These are phyloP conservation scores for Drosophila siamana DNA, from an alignment of 2,888 invertebrate genomes.

Conservation along the genomic window DNA sequence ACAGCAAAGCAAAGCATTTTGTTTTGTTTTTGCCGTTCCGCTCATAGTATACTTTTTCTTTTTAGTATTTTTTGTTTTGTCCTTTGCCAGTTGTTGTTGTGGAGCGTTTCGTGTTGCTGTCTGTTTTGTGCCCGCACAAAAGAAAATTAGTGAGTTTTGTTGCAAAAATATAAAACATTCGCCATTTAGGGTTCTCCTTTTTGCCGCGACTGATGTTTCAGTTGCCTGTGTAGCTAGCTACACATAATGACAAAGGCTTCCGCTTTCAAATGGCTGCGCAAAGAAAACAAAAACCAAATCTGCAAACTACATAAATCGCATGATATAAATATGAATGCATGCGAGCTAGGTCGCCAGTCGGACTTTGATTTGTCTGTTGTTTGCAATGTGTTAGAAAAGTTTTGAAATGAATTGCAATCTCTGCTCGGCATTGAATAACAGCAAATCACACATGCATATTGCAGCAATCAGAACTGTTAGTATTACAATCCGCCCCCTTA, in stretches of 20 bases:
- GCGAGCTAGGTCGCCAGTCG: conserved; percentile 21
- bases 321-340: conserved; percentile 64
- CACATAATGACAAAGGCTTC: conserved; percentile 72
- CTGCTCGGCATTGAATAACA: conserved; percentile 6
- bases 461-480: conserved; percentile 41
- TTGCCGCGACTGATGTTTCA: conserved; percentile 38
- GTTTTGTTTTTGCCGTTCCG: conserved; percentile 57
- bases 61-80: conserved; percentile 5
- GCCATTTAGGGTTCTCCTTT: conserved; percentile 38
- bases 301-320: conserved; percentile 49
- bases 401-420: conserved; percentile 19
- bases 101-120: conserved; percentile 62
- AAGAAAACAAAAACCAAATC: neutral
- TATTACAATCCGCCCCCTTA: neutral
- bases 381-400: conserved; percentile 5
- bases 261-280: conserved; percentile 57
- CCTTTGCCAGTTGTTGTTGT: conserved; percentile 34
- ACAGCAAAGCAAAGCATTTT: conserved; percentile 24
- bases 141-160: conserved; percentile 78
- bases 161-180: conserved; percentile 63
- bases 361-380: conserved; percentile 5
- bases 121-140: conserved; percentile 72
- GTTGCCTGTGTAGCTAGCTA: conserved; percentile 63
- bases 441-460: conserved; percentile 38
- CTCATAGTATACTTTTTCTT: conserved; percentile 40